A percentile compares a stretch with the other conserved stretches of the same genome.
phyloP scores from a whole-genome alignment of 2,888 invertebrate genomes.

The Drosophila subsilvestris region DNA sequence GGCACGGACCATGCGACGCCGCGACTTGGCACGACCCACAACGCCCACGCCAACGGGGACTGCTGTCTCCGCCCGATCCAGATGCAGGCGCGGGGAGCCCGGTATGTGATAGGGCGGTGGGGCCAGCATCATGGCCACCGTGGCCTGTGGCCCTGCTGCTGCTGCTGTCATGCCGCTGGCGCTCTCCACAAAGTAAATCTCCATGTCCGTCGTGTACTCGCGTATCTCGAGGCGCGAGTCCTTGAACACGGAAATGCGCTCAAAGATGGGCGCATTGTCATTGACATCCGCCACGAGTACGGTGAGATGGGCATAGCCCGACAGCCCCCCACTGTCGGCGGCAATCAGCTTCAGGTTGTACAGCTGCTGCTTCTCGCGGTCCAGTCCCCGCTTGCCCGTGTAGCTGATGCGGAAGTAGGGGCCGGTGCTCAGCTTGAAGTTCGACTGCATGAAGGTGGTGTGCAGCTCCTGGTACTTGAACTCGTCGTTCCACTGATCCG shows the following conservation, averaged over 20 bases:
- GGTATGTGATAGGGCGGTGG: slow-evolving; percentile 80
- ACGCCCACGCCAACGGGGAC: slow-evolving; percentile 27
- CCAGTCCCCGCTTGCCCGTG: slow-evolving; percentile 85
- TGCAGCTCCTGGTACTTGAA: slow-evolving; percentile 83
- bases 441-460: slow-evolving; percentile 80
- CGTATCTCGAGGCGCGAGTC: slow-evolving; percentile 88
- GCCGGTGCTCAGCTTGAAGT: slow-evolving; percentile 72
- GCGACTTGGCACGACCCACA: slow-evolving; percentile 58
- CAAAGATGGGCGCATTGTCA: slow-evolving; percentile 90
- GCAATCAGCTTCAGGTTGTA: slow-evolving; percentile 90
- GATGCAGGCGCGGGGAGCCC: slow-evolving; percentile 80
- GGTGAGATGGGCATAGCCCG: slow-evolving; percentile 89
- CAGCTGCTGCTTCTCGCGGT: slow-evolving; percentile 89
- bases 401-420: slow-evolving; percentile 82
- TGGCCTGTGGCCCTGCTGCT: slow-evolving; percentile 59
- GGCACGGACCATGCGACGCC: slow-evolving; percentile 62
- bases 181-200: slow-evolving; percentile 83
- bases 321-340: slow-evolving; percentile 90
- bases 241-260: slow-evolving; percentile 88
- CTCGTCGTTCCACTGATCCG: slow-evolving; percentile 83
- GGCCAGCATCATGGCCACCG: slow-evolving; percentile 61
- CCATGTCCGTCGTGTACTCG: slow-evolving; percentile 86
- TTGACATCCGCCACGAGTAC: slow-evolving; percentile 91
- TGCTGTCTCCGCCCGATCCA: slow-evolving; percentile 51
- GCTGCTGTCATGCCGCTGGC: slow-evolving; percentile 58